Conservation (phyloP, 2,797 vertebrate genomes). For the Danio aesculapii region DNA sequence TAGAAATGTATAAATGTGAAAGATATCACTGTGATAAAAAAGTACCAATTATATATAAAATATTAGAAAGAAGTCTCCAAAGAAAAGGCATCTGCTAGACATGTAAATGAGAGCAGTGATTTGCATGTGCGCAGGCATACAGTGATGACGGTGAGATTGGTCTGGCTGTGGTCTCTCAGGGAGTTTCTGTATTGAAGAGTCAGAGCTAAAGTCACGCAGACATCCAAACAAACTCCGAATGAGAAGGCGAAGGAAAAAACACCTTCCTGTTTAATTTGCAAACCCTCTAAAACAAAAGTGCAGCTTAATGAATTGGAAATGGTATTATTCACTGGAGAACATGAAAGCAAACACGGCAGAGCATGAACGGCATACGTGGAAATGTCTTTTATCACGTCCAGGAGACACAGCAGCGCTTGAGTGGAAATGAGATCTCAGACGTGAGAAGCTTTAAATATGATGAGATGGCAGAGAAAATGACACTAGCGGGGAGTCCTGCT, state of each 20-base stretch:
- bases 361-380: conserved; percentile 50
- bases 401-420: conserved; percentile 44
- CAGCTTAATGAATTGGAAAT: conserved; percentile 77
- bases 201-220: conserved; percentile 71
- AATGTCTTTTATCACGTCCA: conserved; percentile 52
- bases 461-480: background rate
- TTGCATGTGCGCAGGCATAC: background rate
- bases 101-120: background rate
- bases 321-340: conserved; percentile 69
- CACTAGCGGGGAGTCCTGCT: conserved; percentile 6
- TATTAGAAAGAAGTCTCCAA: too few relatives aligned
- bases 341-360: conserved; percentile 56
- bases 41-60: too few relatives aligned
- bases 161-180: conserved; percentile 53
- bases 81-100: too few relatives aligned
- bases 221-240: conserved; percentile 51
- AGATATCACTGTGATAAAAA: too few relatives aligned
- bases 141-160: background rate
- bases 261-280: conserved; percentile 71
- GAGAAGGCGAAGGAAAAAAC: conserved; percentile 38
- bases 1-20: too few relatives aligned
- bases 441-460: conserved; percentile 52
- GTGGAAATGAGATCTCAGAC: conserved; percentile 66
- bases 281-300: conserved; percentile 69
- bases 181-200: conserved; percentile 66